Base-by-base conservation (phyloP, 2,113 vertebrate genomes). In the Esox niger region DNA sequence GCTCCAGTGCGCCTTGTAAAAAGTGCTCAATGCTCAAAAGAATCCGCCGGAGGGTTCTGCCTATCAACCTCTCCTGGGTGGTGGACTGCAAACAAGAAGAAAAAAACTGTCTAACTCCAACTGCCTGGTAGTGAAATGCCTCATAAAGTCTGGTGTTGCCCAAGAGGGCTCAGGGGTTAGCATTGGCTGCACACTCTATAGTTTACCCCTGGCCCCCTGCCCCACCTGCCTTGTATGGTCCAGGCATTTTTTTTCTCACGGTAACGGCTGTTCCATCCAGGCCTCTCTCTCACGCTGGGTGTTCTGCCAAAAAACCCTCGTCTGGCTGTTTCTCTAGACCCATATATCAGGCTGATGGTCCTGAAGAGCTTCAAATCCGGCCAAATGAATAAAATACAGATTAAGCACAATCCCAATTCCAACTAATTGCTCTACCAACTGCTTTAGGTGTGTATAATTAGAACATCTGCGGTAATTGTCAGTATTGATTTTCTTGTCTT, bases 311-410 rank as follows among this genome's bases (percentile, higher is more conserved):
- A 79, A 79, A 75, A 70, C 73, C 83, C 73, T 76, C 64, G 69
- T 79, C 66, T 84, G 83, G 83, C 78, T 78, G 81, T 67, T 56
- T 29, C 74, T 64, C 68, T 31, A 33, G 23, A 52, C 58, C 79
- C 79, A 86, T 88, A 85, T 79, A 86, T 87, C 84, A 86, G 77
- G 55, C 65, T 81, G 86, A 82, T 35, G 74, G 79, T 74, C 78
- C 68, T 47, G 47, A 73, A 79, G 73, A 79, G 47, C 47, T 52
- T 8, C 47, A 52, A n/a, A 52, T 68, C 43, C 61, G 82, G 83
- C 84, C 84, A 83, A 71, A 69, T 79, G 75, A 86, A 86, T 81
- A 78, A 86, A 89, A 86, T 72, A 68, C 78, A 86, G 80, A 84
- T 81, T 84, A 84, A 83, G 82, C 83, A 83, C 73, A 64, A 66